A percentile compares a stretch with the other conserved stretches of the same genome.
These are phyloP conservation scores for Barnardius zonarius DNA, from an alignment of 2,113 vertebrate genomes.

Conservation along the genomic window DNA sequence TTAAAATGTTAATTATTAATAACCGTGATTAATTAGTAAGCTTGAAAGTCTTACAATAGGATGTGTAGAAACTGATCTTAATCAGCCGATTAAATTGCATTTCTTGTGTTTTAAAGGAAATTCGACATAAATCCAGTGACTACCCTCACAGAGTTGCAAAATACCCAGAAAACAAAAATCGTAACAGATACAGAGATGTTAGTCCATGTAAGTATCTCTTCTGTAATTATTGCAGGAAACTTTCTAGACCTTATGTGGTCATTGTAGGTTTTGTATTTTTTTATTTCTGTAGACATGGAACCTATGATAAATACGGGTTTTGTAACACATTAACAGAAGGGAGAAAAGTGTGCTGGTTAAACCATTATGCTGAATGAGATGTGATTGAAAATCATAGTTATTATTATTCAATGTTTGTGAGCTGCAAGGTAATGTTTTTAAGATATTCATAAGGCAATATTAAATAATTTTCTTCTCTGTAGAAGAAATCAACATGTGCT, in stretches of 20 bases:
- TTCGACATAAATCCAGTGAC: constrained; percentile 89
- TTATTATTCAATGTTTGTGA: background rate
- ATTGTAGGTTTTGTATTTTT: background rate
- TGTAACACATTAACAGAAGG: background rate
- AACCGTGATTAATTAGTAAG: background rate
- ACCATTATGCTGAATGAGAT: background rate
- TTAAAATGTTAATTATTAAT: background rate
- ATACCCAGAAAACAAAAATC: constrained; percentile 90
- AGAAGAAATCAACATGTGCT: background rate
- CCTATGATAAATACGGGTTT: background rate
- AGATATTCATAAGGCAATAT: background rate
- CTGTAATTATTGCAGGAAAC: background rate
- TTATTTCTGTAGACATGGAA: background rate
- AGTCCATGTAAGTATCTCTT: constrained; percentile 91
- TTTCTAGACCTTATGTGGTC: background rate
- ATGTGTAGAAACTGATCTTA: background rate
- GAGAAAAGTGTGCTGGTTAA: background rate
- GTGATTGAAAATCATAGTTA: background rate
- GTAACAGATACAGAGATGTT: constrained; percentile 98
- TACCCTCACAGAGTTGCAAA: constrained; percentile 92
- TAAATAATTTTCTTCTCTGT: background rate
- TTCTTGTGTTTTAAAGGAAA: constrained; percentile 84
- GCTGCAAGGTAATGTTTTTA: background rate
- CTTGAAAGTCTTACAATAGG: background rate
- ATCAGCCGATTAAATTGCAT: constrained; percentile 3